phyloP scores from a whole-genome alignment of 1,140 invertebrate genomes.

The Procambarus clarkii region DNA sequence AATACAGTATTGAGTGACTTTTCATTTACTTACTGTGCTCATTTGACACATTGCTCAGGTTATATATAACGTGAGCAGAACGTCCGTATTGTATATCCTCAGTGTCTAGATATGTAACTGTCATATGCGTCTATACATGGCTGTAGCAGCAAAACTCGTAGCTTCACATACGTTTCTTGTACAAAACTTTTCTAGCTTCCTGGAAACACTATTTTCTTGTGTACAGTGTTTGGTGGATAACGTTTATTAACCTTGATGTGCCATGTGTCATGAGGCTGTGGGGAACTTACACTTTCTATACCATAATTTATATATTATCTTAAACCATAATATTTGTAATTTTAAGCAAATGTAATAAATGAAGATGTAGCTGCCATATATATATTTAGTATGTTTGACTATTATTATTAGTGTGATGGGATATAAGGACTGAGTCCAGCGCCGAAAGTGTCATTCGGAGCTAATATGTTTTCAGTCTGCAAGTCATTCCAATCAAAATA shows the following conservation, averaged over 20 bases:
- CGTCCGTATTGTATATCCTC: background rate
- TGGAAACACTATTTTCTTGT: background rate
- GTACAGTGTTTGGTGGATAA: background rate
- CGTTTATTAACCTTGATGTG: background rate
- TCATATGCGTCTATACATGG: background rate
- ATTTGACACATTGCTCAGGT: background rate
- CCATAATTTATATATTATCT: background rate
- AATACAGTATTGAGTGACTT: background rate
- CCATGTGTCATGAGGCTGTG: background rate
- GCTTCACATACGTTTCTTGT: background rate
- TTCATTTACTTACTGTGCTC: background rate
- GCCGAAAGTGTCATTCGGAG: too few relatives aligned
- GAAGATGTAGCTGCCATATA: background rate
- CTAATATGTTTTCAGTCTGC: too few relatives aligned
- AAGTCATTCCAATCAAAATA: background rate
- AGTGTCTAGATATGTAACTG: background rate
- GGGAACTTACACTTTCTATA: background rate
- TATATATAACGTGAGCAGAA: background rate
- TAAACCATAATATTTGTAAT: background rate
- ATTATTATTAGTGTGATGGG: background rate
- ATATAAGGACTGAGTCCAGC: too few relatives aligned
- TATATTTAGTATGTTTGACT: background rate
- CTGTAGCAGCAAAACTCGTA: background rate
- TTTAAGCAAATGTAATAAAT: background rate
- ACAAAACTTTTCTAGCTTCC: background rate